Evolutionary conservation across 2,888 invertebrate species (phyloP), one percentile per base, ranked within the genome.

Genomic region (Andrena trimmerana): DNA sequence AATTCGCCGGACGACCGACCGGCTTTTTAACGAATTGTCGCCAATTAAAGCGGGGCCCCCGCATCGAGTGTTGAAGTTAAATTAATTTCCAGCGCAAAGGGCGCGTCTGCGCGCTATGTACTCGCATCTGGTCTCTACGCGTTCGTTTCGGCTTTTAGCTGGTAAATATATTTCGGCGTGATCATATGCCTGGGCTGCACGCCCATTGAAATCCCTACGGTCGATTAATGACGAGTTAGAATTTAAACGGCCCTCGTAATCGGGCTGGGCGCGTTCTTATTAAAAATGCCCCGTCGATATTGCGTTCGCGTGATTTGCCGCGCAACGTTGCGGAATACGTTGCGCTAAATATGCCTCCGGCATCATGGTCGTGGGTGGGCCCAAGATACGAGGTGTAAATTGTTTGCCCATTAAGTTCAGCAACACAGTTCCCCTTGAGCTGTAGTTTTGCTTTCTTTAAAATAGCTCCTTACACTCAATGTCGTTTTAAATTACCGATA

Each of bases 21-120:
- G 33, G 31, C 62, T 50, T 62, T 71, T 71, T 71, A 71, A 71
- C 71, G 62, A 71, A 71, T 71, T 62, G 71, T 71, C 71, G 62
- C 59, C 50, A 71, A 62, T 71, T 62, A 71, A 71, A 71, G 71
- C 62, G 31, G 16, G 6, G 8, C 48, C 31, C 62, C 60, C 60
- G 48, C 71, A 62, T 50, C 60, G 29, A 57, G 27, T 24, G 60
- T 50, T 3, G 33, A 50, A 71, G 60, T 60, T 50, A 62, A 71
- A 71, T 71, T 71, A 71, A 71, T 62, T 71, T 60, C 29, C 13
- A 20, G 60, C 48, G 70, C 60, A 70, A 60, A 70, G 70, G 59
- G 10, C 48, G 70, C 70, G 70, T 16, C 31, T 48, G 70, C 42
- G 42, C 20, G 36, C 20, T 20, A n/a, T 20, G 8, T 13, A 13